A percentile compares a stretch with the other conserved stretches of the same genome.
Evolutionary conservation across 53 echinoderm and acorn worm genomes (phyloP).

Genomic region (Mesocentrotus franciscanus): DNA sequence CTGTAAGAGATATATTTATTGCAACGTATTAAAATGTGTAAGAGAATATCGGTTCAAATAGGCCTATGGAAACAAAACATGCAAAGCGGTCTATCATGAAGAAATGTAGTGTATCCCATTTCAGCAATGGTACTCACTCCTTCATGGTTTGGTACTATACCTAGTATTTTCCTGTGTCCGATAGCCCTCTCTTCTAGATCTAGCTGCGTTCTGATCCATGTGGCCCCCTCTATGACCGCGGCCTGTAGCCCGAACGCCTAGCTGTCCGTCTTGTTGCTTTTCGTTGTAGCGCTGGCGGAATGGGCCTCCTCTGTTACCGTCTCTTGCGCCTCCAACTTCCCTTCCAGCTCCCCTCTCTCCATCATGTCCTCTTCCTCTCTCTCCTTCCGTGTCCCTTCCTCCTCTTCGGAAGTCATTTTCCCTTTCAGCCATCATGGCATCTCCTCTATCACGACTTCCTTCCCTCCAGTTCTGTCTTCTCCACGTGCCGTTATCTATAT

Average conservation of each 20-base stretch:
- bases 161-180: not conserved
- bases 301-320: not conserved
- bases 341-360: not conserved
- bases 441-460: not conserved
- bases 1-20: no score
- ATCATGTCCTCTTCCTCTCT: not conserved
- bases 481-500: not conserved
- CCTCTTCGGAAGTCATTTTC: not conserved
- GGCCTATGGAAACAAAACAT: no score
- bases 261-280: not conserved
- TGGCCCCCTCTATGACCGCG: no score
- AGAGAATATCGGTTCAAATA: no score
- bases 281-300: not conserved
- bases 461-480: not conserved
- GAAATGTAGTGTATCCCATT: no score
- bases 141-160: not conserved
- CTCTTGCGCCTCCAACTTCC: not conserved
- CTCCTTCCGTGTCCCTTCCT: not conserved
- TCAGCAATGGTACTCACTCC: no score
- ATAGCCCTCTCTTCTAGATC: not conserved
- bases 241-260: not conserved
- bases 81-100: no score
- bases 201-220: not conserved
- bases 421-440: not conserved
- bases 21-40: no score